Evolutionary conservation across 1,140 invertebrate species (phyloP).

Genomic region (Drosophila nannoptera): DNA sequence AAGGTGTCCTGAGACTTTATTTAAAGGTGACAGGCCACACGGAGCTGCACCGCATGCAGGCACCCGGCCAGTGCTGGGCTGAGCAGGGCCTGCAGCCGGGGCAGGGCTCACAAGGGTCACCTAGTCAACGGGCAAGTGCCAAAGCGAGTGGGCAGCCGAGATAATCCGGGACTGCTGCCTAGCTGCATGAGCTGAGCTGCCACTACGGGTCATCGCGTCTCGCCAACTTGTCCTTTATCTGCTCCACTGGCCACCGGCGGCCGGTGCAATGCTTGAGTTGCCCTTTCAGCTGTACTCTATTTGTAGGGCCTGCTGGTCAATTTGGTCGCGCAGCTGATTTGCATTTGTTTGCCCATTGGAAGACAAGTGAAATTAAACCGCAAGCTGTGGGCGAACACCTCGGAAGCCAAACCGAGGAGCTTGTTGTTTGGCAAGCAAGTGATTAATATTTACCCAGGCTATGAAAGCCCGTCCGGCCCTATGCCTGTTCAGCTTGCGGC

Average conservation of each 20-base stretch:
- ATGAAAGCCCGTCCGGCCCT: conserved; percentile 18
- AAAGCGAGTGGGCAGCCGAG: conserved; percentile 39
- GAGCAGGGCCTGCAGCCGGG: conserved; percentile 59
- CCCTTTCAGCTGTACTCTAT: conserved; percentile 46
- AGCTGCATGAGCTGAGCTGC: background rate
- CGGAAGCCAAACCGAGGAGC: conserved; percentile 36
- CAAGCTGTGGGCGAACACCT: conserved; percentile 35
- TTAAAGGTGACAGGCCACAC: conserved; percentile 74
- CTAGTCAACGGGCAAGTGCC: conserved; percentile 69
- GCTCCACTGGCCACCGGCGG: conserved; percentile 32
- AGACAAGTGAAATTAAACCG: conserved; percentile 62
- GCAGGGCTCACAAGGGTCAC: conserved; percentile 70
- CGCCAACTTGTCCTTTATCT: conserved; percentile 62
- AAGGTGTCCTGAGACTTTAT: conserved; percentile 76
- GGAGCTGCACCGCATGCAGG: conserved; percentile 50
- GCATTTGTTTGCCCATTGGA: conserved; percentile 63
- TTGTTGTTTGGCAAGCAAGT: conserved; percentile 42
- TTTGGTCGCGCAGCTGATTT: conserved; percentile 49
- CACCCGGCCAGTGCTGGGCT: conserved; percentile 34
- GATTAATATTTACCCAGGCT: conserved; percentile 56
- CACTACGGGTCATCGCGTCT: conserved; percentile 41
- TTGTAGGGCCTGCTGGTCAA: conserved; percentile 43
- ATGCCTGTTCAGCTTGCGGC: conserved; percentile 18
- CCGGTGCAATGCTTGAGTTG: conserved; percentile 27
- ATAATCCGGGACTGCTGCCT: background rate